A percentile compares a stretch with the other conserved stretches of the same genome.
Evolutionary conservation across 35 echinoderm and acorn worm genomes (phyloP).

Genomic region (Patiria miniata): DNA sequence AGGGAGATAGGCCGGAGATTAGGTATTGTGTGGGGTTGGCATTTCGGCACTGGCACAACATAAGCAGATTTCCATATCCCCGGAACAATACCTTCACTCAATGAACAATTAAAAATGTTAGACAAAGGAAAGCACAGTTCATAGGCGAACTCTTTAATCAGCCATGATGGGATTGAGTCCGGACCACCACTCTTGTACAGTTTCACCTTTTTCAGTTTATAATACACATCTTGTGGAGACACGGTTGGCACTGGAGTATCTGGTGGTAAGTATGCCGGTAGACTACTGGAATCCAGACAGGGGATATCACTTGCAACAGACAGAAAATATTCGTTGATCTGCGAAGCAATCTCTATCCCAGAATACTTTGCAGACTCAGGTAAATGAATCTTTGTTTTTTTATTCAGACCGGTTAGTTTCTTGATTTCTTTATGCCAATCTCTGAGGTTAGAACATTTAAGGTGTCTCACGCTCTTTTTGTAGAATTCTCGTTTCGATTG

Average conservation of each 20-base stretch:
- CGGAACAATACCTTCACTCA: not conserved
- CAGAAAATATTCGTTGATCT: not conserved
- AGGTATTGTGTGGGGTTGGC: not conserved
- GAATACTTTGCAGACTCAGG: not conserved
- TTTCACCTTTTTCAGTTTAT: too few species aligned
- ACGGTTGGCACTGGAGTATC: not conserved
- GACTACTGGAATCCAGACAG: not conserved
- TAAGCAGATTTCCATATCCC: not conserved
- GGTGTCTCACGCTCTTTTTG: too few species aligned
- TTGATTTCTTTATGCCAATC: too few species aligned
- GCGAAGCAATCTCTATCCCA: not conserved
- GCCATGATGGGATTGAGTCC: too few species aligned
- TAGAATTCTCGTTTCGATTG: too few species aligned
- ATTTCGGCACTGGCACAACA: not conserved
- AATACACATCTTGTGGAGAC: not conserved
- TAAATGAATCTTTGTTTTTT: too few species aligned
- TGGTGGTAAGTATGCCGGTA: not conserved
- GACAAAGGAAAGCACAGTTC: not conserved
- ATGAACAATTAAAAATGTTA: slow-evolving; percentile 3
- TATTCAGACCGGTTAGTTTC: too few species aligned
- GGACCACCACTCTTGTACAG: too few species aligned
- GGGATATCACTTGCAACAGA: not conserved
- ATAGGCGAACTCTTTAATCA: not conserved
- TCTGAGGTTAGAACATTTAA: too few species aligned
- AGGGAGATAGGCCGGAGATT: not conserved